Percentiles rank a stretch among this genome's conserved stretches.
Conservation (phyloP, 2,888 invertebrate species). For the Drosophila anomalata region DNA sequence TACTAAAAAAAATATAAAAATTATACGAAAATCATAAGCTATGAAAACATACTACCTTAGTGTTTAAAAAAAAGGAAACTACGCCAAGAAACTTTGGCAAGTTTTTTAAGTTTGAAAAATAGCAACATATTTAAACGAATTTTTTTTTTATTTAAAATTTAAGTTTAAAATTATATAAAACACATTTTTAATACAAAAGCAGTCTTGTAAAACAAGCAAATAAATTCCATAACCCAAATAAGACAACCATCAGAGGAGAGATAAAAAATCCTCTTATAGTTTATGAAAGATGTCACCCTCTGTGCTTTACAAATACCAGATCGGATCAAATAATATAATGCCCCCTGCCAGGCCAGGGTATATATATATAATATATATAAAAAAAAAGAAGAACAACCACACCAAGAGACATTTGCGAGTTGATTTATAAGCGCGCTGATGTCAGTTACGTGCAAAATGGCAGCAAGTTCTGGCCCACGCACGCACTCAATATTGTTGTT, state of each 20-base stretch:
- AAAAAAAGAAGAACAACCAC: conserved; percentile 11
- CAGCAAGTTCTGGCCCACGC: conserved; percentile 49
- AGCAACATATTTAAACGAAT: too few species aligned
- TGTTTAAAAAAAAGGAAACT: too few species aligned
- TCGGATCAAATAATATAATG: background rate
- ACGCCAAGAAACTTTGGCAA: too few species aligned
- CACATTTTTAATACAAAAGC: background rate
- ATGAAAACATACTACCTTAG: too few species aligned
- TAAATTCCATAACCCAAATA: background rate
- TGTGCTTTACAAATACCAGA: background rate
- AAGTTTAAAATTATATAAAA: too few species aligned
- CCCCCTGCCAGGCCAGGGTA: background rate
- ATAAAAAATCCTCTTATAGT: background rate
- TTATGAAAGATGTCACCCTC: background rate
- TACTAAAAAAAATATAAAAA: too few species aligned
- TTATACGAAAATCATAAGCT: too few species aligned
- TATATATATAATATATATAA: conserved; percentile 1
- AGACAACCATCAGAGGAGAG: background rate
- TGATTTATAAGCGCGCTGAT: conserved; percentile 75
- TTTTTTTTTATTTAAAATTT: too few species aligned
- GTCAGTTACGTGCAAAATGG: conserved; percentile 72
- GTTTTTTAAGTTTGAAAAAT: too few species aligned
- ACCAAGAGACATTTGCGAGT: conserved; percentile 60
- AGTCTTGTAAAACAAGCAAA: background rate
- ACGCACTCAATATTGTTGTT: conserved; percentile 71